Conservation (phyloP, 2,113 vertebrate species). For the Sebastes schlegelii region DNA sequence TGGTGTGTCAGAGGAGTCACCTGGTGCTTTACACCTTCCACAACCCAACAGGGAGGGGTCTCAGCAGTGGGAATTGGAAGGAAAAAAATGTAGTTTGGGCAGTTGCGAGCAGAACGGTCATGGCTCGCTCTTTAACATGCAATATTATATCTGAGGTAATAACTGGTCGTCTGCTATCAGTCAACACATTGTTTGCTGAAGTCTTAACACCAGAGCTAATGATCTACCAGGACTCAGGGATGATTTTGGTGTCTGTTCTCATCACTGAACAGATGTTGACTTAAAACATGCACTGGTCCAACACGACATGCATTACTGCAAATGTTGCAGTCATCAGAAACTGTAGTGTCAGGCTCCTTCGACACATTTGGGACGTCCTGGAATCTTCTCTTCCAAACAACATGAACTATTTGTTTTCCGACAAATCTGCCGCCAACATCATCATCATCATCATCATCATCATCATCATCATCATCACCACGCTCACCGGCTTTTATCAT, state of each 20-base stretch:
- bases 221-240: slow-evolving; percentile 13
- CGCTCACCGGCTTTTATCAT: background rate
- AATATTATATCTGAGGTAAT: background rate
- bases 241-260: slow-evolving; percentile 18
- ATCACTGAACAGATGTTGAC: slow-evolving; percentile 1
- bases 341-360: slow-evolving; percentile 8
- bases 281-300: background rate
- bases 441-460: background rate
- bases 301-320: background rate
- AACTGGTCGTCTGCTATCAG: background rate
- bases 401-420: slow-evolving; percentile 13
- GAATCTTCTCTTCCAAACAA: slow-evolving; percentile 15
- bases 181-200: background rate
- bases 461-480: background rate
- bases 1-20: too few relatives aligned
- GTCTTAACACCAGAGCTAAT: background rate
- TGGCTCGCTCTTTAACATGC: too few relatives aligned
- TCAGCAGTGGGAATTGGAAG: too few relatives aligned
- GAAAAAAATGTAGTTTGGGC: too few relatives aligned
- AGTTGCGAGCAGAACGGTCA: too few relatives aligned
- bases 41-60: too few relatives aligned
- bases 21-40: too few relatives aligned
- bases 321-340: background rate
- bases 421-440: slow-evolving; percentile 45
- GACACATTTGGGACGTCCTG: background rate